Evolutionary conservation across 2,888 invertebrate genomes (phyloP), one percentile per base, ranked within the genome.

Genomic region (Octonoba sinensis): DNA sequence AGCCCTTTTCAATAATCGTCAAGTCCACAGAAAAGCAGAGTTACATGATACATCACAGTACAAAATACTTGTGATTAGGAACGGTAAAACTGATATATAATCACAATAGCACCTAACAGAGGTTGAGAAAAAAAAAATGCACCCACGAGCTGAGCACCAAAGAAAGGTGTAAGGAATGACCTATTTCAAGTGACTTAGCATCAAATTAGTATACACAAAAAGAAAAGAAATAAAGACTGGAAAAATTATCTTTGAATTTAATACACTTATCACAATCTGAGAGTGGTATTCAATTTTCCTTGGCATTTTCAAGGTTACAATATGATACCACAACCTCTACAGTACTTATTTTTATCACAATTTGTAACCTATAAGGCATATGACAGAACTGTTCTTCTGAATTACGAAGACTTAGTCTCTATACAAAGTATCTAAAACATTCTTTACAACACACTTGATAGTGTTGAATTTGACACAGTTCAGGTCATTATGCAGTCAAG

Each of bases 71-170:
- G 82, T 82, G 82, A 82, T 75, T 72, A 75, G 75, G 82, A 75
- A 82, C 75, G 75, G 82, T 75, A 75, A 82, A 82, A 81, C 73
- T 72, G 66, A 47, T 66, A 36, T 59, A 79, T 79, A 69, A 82
- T 82, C 82, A 82, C 82, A 82, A 74, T 82, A 82, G 82, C 82
- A 82, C 82, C 82, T 82, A 82, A 76, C 76, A 76, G 82, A 74
- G 71, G 51, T 64, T 70, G 72, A 82, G 72, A 75, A 22, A 67
- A 66, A 18, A 46, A 69, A 82, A 82, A 67, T 75, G 71, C 71
- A 76, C 72, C 71, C 71, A 76, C 54, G 44, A 71, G 60, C 72
- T 75, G 71, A 82, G 82, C 82, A 82, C 82, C 82, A 82, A 76
- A 75, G 47, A 36, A 82, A 72, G 76, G 62, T 69, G 65, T 72